These are phyloP conservation scores for Protomyctophum bolini DNA, from an alignment of 2,113 vertebrate genomes.

Conservation along the genomic window DNA sequence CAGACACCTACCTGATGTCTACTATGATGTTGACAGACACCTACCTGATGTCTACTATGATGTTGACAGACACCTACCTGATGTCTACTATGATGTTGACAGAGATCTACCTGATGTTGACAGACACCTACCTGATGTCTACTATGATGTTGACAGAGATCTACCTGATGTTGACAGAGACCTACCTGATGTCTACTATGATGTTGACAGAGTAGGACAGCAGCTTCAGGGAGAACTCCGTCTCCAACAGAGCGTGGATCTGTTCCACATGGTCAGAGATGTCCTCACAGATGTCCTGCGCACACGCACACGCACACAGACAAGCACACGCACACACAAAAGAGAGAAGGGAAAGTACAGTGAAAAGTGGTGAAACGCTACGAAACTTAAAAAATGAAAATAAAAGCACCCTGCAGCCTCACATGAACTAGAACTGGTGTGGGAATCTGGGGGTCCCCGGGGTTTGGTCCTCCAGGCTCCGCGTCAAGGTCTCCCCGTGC, in stretches of 20 bases:
- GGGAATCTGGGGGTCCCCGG: no score
- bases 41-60: no score
- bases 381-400: background rate
- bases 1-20: no score
- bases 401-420: background rate
- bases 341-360: background rate
- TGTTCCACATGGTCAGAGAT: constrained; percentile 99
- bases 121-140: constrained; percentile 73
- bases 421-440: no score
- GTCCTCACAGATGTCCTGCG: constrained; percentile 97
- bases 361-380: background rate
- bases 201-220: constrained; percentile 97
- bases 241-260: constrained; percentile 97
- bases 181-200: constrained; percentile 94
- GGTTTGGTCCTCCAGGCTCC: no score
- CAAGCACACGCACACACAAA: constrained; percentile 2
- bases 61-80: no score
- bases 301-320: constrained; percentile 36
- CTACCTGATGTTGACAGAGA: constrained; percentile 93
- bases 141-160: constrained; percentile 52
- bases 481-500: no score
- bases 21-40: no score
- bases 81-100: no score
- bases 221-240: constrained; percentile 96
- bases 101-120: no score